Evolutionary conservation across 2,888 invertebrate species (phyloP).

Genomic region (Stictocephala bisonia): DNA sequence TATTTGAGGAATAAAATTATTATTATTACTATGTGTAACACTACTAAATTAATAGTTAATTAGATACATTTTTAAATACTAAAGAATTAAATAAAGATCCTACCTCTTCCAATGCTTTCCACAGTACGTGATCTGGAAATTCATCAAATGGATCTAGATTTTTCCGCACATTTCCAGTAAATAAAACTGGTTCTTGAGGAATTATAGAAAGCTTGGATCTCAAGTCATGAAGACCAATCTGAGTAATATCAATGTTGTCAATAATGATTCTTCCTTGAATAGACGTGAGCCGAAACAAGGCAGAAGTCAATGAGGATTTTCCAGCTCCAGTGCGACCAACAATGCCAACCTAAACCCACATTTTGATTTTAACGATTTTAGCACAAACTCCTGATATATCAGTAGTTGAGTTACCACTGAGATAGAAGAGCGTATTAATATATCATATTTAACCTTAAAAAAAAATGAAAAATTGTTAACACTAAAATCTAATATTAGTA

Average conservation of each 20-base stretch:
- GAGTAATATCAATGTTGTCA: constrained; percentile 78
- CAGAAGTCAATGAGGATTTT: constrained; percentile 81
- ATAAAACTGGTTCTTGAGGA: constrained; percentile 86
- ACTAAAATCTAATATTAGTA: too few relatives aligned
- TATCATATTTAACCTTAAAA: too few relatives aligned
- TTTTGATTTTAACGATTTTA: too few relatives aligned
- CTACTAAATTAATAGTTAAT: too few relatives aligned
- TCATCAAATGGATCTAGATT: constrained; percentile 92
- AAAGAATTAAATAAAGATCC: too few relatives aligned
- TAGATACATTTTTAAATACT: too few relatives aligned
- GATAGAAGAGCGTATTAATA: too few relatives aligned
- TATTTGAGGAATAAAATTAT: too few relatives aligned
- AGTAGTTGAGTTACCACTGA: too few relatives aligned
- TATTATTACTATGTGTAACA: too few relatives aligned
- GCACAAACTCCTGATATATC: too few relatives aligned
- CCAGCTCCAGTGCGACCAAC: constrained; percentile 89
- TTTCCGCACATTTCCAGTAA: constrained; percentile 87
- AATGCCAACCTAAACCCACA: constrained; percentile 75
- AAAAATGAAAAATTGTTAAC: too few relatives aligned
- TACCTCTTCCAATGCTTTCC: constrained; percentile 87
- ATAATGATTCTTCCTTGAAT: constrained; percentile 83
- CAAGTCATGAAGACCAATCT: constrained; percentile 79
- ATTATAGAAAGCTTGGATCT: constrained; percentile 85
- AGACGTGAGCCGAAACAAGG: constrained; percentile 83
- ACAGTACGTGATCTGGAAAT: constrained; percentile 81